phyloP scores from a whole-genome alignment of 2,797 vertebrate genomes.

The Eulemur mongoz region DNA sequence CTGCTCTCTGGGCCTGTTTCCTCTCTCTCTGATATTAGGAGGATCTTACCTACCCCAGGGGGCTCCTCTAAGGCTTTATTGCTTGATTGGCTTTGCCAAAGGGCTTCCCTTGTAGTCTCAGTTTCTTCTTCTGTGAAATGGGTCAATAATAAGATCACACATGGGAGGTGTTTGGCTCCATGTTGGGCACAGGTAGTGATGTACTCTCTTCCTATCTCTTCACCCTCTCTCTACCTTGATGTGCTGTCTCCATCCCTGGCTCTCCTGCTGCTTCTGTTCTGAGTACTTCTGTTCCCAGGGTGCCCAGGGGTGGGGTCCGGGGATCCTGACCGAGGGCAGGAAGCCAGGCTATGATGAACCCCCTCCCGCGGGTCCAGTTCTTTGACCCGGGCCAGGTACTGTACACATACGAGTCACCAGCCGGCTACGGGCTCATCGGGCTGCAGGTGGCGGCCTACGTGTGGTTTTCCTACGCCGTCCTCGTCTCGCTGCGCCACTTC shows the following conservation, averaged over 20 bases:
- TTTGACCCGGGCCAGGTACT: conserved; percentile 95
- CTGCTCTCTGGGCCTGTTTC: background rate
- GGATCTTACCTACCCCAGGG: background rate
- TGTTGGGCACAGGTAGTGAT: background rate
- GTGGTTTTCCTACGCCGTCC: conserved; percentile 95
- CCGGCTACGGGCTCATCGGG: conserved; percentile 93
- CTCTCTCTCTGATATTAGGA: background rate
- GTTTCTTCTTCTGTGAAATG: background rate
- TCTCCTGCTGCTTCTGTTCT: background rate
- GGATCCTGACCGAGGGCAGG: background rate
- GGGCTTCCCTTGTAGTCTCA: background rate
- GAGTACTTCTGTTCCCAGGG: background rate
- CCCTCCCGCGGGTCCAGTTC: conserved; percentile 86
- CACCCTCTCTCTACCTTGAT: background rate
- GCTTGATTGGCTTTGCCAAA: conserved; percentile 4
- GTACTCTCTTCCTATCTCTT: background rate
- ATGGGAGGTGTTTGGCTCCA: background rate
- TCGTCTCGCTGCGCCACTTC: conserved; percentile 93
- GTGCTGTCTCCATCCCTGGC: background rate
- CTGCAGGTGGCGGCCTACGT: conserved; percentile 94
- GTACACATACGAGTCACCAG: conserved; percentile 94
- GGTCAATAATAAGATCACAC: background rate
- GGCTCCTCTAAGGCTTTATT: background rate
- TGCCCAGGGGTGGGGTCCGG: background rate
- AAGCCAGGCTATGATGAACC: conserved; percentile 30